Base-by-base conservation (phyloP, 2,113 vertebrate genomes). In the Oreochromis tanganicae region DNA sequence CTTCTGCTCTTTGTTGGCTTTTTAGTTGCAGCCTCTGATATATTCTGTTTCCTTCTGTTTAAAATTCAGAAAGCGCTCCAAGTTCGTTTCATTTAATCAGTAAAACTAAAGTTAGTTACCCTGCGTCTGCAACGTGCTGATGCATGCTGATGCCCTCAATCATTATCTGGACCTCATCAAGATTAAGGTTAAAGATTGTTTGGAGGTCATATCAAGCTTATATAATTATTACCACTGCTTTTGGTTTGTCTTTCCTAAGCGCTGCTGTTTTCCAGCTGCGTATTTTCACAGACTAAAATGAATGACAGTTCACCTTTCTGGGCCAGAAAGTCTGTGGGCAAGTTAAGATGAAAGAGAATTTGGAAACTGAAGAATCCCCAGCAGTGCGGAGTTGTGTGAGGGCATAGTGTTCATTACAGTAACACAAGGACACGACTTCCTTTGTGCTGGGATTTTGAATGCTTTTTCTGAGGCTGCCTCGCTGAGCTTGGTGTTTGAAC, bases 361-460 rank as follows among this genome's bases (percentile, higher is more conserved):
- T 36, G 8, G 11, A 83, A 71, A 80, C 43, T 81, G 78, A 71
- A 87, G 86, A 93, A 83, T 85, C 81, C 71, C 81, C 83, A 54
- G 82, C 86, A 92, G 90, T 66, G 84, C 3, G 2, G 52, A 91
- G 85, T 55, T 29, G 19, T 75, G 83, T n/a, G 57, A 63, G 73
- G 68, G 85, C 68, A 29, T 36, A 14, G 46, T 24, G 50, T 88
- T 96, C 93, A 91, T 94, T 93, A 92, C 83, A 90, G 91, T 61
- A 91, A 84, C 75, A 85, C 88, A 80, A 80, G 82, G 89, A 91
- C 89, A 84, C 34, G 61, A 83, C 88, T 93, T 89, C 84, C 81
- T 95, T 94, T 95, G 91, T 93, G 91, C 86, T 34, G 80, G 61
- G 88, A 89, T 86, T 90, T 56, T 89, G 87, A 89, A 88, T 81